phyloP scores from a whole-genome alignment of 2,113 vertebrate genomes.

The Labeo catla region DNA sequence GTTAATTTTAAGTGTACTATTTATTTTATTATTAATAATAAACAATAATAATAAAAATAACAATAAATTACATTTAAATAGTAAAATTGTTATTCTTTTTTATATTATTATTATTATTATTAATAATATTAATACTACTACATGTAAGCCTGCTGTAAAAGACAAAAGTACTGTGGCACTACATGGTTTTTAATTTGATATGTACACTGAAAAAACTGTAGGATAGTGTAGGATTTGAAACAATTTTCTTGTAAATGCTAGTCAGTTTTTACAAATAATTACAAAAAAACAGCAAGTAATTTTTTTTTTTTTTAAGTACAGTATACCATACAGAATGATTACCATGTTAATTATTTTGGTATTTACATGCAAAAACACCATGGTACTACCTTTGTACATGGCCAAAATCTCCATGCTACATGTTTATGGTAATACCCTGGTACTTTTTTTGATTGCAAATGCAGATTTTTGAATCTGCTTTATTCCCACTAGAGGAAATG shows the following conservation, averaged over 20 bases:
- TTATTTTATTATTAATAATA: no score
- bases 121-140: no score
- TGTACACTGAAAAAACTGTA: no score
- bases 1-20: no score
- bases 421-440: background rate
- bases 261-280: background rate
- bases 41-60: no score
- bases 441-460: background rate
- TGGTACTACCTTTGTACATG: background rate
- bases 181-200: no score
- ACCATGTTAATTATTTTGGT: background rate
- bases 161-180: no score
- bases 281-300: background rate
- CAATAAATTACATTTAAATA: background rate
- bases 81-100: background rate
- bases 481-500: background rate
- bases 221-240: no score
- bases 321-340: background rate
- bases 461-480: background rate
- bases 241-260: background rate
- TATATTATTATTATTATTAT: background rate
- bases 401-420: background rate
- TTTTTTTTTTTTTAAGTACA: no score
- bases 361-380: background rate
- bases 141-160: no score